Conservation (phyloP, 2,888 invertebrate species). For the Trissoscelio sp. region DNA sequence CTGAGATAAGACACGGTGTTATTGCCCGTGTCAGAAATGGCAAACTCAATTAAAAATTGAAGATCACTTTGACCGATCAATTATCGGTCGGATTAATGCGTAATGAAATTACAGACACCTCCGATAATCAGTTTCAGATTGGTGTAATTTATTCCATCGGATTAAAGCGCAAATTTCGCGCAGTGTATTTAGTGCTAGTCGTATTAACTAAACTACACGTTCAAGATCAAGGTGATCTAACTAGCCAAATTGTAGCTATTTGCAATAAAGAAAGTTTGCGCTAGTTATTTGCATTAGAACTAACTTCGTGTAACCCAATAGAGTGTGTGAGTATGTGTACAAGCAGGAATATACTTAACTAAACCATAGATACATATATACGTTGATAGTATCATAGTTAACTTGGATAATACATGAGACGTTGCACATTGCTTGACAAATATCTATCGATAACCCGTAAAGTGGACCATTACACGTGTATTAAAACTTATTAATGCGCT, state of each 20-base stretch:
- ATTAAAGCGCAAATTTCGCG: constrained; percentile 53
- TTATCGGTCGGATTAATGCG: constrained; percentile 18
- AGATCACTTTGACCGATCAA: constrained; percentile 28
- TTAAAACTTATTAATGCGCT: background rate
- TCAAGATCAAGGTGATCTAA: constrained; percentile 70
- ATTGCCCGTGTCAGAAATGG: background rate
- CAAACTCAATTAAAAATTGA: constrained; percentile 11
- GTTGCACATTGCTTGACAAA: constrained; percentile 9
- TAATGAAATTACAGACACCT: constrained; percentile 50
- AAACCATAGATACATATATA: constrained; percentile 28
- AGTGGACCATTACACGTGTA: background rate
- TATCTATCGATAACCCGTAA: constrained; percentile 6
- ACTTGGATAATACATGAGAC: constrained; percentile 29
- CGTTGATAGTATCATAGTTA: constrained; percentile 34
- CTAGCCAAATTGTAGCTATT: constrained; percentile 67
- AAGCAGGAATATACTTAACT: constrained; percentile 56
- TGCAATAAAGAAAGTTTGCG: constrained; percentile 68
- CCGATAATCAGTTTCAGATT: constrained; percentile 55
- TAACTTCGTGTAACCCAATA: constrained; percentile 62
- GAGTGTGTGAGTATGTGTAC: constrained; percentile 38
- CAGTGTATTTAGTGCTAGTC: constrained; percentile 54
- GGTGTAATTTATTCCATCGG: constrained; percentile 60
- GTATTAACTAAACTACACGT: constrained; percentile 60
- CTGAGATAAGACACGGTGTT: too few species aligned
- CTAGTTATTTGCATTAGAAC: constrained; percentile 64